These are phyloP conservation scores for Mythimna ferrago DNA, from an alignment of 2,888 invertebrate genomes.

Conservation along the genomic window DNA sequence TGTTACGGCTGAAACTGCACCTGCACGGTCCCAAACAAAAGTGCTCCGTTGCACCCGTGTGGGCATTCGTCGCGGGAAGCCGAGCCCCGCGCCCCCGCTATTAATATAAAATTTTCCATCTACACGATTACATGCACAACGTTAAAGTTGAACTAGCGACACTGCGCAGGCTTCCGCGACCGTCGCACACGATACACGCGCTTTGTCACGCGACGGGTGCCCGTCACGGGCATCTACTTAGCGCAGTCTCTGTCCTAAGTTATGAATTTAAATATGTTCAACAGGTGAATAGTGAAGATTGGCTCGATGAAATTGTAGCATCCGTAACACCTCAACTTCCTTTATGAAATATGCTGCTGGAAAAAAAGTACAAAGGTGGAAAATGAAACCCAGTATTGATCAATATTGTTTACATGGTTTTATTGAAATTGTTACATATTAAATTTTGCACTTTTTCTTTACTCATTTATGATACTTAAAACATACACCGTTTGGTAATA, in stretches of 20 bases:
- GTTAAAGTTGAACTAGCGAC: too few relatives aligned
- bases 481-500: constrained; percentile 90
- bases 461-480: constrained; percentile 87
- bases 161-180: too few relatives aligned
- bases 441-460: constrained; percentile 90
- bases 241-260: neutral
- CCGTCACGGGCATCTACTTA: too few relatives aligned
- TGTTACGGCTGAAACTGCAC: too few relatives aligned
- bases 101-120: too few relatives aligned
- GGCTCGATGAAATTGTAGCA: constrained; percentile 74
- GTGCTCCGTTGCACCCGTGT: too few relatives aligned
- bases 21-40: too few relatives aligned
- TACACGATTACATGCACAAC: too few relatives aligned
- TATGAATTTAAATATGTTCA: constrained; percentile 57
- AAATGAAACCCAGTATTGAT: constrained; percentile 80
- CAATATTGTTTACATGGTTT: constrained; percentile 89
- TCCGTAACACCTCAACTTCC: constrained; percentile 69
- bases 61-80: too few relatives aligned
- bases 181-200: too few relatives aligned
- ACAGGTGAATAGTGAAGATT: constrained; percentile 81
- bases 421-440: constrained; percentile 90
- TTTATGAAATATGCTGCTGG: constrained; percentile 64
- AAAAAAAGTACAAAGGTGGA: constrained; percentile 49
- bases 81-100: too few relatives aligned
- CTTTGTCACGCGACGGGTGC: too few relatives aligned